These are phyloP conservation scores for Anas capensis DNA, from an alignment of 2,797 vertebrate genomes.

Conservation along the genomic window DNA sequence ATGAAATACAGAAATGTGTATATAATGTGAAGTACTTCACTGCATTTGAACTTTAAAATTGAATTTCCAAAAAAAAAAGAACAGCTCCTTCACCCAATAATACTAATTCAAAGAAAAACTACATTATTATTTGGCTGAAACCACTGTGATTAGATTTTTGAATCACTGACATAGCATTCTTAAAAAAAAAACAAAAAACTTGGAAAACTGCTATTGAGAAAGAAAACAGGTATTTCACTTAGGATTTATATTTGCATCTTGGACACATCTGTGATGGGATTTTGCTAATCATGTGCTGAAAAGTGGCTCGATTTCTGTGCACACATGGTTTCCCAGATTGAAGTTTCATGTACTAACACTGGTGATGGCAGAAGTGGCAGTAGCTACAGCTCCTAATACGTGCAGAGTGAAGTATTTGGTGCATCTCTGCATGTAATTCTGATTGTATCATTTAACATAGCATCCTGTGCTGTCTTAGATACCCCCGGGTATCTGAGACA, in stretches of 20 bases:
- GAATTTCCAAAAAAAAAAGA: neutral
- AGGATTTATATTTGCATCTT: conserved; percentile 11
- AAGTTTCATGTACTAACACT: neutral
- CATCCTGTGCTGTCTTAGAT: neutral
- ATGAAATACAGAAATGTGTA: neutral
- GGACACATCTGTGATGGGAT: conserved; percentile 18
- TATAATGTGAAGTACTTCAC: neutral
- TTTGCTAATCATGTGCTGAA: neutral
- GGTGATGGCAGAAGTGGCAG: conserved; percentile 47
- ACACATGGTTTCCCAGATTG: neutral
- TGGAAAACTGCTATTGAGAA: neutral
- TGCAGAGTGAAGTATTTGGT: neutral
- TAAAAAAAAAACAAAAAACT: conserved; percentile 10
- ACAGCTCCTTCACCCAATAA: neutral
- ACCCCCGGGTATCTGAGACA: neutral
- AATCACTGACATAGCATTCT: neutral
- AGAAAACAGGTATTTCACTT: neutral
- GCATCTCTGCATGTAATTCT: neutral
- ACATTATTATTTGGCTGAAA: neutral
- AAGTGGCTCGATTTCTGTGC: neutral
- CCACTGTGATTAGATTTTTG: neutral
- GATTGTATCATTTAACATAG: neutral
- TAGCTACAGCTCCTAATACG: conserved; percentile 9
- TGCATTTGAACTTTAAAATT: neutral
- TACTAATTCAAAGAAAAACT: neutral